Conservation (phyloP, 2,888 invertebrate genomes). For the Tiliacea citrago region DNA sequence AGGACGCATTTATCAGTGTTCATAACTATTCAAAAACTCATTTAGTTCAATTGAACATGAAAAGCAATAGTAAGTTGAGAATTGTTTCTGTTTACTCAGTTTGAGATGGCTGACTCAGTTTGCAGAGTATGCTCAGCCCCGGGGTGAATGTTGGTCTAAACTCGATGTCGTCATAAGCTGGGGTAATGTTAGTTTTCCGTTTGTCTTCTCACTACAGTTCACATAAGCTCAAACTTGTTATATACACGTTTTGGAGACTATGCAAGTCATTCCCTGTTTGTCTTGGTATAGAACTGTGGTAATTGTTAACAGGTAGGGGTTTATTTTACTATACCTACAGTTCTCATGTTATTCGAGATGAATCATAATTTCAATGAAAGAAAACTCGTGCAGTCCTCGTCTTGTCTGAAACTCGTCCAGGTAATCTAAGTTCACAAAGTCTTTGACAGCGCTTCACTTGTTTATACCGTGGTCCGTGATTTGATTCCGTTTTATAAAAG, state of each 20-base stretch:
- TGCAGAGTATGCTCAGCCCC: conserved; percentile 68
- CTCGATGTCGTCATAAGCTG: conserved; percentile 82
- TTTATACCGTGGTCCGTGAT: neutral
- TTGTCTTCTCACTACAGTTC: conserved; percentile 78
- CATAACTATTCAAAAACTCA: conserved; percentile 26
- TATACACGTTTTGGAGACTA: conserved; percentile 60
- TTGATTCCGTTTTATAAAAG: conserved; percentile 17
- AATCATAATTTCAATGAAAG: too few species aligned
- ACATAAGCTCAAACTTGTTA: conserved; percentile 77
- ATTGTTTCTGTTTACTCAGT: conserved; percentile 58
- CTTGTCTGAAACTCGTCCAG: neutral
- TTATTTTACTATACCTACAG: neutral
- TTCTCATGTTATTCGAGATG: neutral
- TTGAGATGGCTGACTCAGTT: conserved; percentile 65
- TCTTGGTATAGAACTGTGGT: conserved; percentile 39
- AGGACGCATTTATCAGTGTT: neutral
- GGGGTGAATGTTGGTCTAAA: conserved; percentile 78
- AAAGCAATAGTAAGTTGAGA: conserved; percentile 53
- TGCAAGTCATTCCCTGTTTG: conserved; percentile 55
- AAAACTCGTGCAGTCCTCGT: too few species aligned
- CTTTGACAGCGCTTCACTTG: conserved; percentile 34
- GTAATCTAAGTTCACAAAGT: conserved; percentile 39
- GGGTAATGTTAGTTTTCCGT: conserved; percentile 77
- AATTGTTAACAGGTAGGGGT: conserved; percentile 23
- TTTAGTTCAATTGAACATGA: conserved; percentile 44